Percentiles rank a stretch among this genome's conserved stretches.
phyloP scores from a whole-genome alignment of 2,888 invertebrate species.

The Agrilus cyanescens region DNA sequence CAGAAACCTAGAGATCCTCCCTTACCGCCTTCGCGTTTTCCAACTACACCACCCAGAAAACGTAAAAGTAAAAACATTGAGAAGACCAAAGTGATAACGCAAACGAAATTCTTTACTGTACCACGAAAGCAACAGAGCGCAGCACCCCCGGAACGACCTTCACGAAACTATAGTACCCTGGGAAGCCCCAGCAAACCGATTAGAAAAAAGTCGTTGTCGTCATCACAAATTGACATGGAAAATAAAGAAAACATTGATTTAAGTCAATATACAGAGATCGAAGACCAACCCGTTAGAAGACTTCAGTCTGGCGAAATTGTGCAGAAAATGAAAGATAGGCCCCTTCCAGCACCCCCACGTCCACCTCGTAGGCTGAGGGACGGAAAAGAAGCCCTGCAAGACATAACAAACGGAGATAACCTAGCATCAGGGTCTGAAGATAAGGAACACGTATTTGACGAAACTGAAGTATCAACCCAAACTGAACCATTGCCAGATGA shows the following conservation, averaged over 20 bases:
- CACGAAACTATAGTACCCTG: constrained; percentile 48
- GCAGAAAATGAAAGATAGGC: constrained; percentile 74
- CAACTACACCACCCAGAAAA: constrained; percentile 30
- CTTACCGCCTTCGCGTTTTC: constrained; percentile 49
- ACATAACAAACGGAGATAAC: constrained; percentile 28
- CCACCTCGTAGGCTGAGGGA: constrained; percentile 50
- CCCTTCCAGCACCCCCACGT: constrained; percentile 75
- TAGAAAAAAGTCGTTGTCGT: constrained; percentile 33
- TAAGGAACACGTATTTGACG: constrained; percentile 33
- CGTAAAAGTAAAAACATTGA: constrained; percentile 29
- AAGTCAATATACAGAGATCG: constrained; percentile 51
- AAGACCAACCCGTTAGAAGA: constrained; percentile 45
- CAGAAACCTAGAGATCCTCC: constrained; percentile 35
- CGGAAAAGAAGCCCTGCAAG: constrained; percentile 18
- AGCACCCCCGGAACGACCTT: constrained; percentile 44
- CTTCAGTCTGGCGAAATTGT: constrained; percentile 65
- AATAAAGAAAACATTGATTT: constrained; percentile 34
- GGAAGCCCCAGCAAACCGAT: constrained; percentile 51
- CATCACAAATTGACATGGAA: constrained; percentile 26
- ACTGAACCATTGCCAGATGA: constrained; percentile 77
- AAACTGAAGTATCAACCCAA: constrained; percentile 70
- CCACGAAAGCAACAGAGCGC: constrained; percentile 39
- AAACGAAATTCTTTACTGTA: constrained; percentile 59
- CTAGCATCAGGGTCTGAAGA: constrained; percentile 12
- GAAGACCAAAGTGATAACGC: constrained; percentile 37